phyloP scores from a whole-genome alignment of 2,888 invertebrate species.

The Megamerina dolium region DNA sequence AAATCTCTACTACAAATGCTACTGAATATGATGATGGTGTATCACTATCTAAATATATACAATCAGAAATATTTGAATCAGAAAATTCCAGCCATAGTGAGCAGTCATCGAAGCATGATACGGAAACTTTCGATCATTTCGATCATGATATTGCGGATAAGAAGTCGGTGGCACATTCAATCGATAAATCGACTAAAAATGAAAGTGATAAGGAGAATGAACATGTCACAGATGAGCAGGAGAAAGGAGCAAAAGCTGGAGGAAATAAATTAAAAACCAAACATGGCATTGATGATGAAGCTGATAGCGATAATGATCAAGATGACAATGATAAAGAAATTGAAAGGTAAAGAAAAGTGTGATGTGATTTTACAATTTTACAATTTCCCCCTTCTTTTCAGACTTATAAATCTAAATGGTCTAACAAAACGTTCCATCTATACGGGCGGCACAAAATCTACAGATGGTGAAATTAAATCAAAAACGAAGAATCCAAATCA shows the following conservation, averaged over 20 bases:
- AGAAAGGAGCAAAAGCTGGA: constrained; percentile 17
- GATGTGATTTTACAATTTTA: no score
- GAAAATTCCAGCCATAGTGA: constrained; percentile 11
- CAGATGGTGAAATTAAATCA: constrained; percentile 13
- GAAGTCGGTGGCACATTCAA: constrained; percentile 1
- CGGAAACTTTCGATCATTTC: no score
- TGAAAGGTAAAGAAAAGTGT: constrained; percentile 38
- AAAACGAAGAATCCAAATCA: constrained; percentile 17
- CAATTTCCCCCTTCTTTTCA: constrained; percentile 16
- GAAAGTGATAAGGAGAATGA: constrained; percentile 32
- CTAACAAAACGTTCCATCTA: constrained; percentile 27
- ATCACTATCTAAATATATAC: constrained; percentile 31
- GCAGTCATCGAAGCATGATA: no score
- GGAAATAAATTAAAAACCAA: constrained; percentile 9
- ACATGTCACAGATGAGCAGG: no score
- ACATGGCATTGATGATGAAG: no score
- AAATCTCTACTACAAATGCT: no score
- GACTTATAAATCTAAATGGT: constrained; percentile 37
- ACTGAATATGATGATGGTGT: constrained; percentile 33
- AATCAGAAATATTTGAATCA: constrained; percentile 28
- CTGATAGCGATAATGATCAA: no score
- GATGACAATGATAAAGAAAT: constrained; percentile 42
- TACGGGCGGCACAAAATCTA: constrained; percentile 13
- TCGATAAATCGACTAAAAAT: constrained; percentile 17
- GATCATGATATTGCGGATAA: constrained; percentile 6